Evolutionary conservation across 2,888 invertebrate species (phyloP).

Genomic region (Acleris laterana): DNA sequence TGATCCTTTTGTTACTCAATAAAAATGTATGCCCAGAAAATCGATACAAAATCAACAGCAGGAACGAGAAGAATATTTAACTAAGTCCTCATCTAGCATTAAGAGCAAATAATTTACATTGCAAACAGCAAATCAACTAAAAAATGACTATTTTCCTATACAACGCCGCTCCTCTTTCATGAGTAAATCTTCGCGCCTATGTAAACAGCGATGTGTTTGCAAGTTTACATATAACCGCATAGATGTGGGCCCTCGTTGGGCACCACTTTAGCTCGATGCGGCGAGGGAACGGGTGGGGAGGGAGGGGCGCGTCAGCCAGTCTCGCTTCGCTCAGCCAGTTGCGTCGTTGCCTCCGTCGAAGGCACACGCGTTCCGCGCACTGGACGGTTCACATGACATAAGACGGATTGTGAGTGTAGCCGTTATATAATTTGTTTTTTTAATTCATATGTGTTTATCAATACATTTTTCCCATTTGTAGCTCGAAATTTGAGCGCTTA

Average conservation of each 20-base stretch:
- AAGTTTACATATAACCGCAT: conserved; percentile 39
- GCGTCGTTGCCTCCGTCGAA: conserved; percentile 72
- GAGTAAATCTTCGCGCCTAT: not conserved
- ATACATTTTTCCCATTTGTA: too few relatives aligned
- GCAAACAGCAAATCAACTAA: not conserved
- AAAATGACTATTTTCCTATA: conserved; percentile 1
- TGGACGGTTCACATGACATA: conserved; percentile 62
- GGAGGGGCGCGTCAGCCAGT: not conserved
- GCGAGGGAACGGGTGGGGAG: conserved; percentile 43
- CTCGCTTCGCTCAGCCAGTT: conserved; percentile 56
- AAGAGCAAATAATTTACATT: conserved; percentile 12
- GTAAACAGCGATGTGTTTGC: conserved; percentile 25
- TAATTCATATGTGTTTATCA: conserved; percentile 5
- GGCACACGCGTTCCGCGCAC: conserved; percentile 57
- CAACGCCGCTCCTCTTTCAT: not conserved
- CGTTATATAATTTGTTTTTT: conserved; percentile 62
- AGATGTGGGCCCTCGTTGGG: conserved; percentile 63
- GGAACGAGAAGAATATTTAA: conserved; percentile 2
- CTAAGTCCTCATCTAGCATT: conserved; percentile 12
- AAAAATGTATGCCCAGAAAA: not conserved
- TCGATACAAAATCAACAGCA: conserved; percentile 1
- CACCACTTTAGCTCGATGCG: conserved; percentile 62
- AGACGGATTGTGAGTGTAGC: conserved; percentile 68
- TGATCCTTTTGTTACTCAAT: not conserved
- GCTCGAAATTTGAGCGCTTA: not conserved